Percentiles rank a stretch among this genome's conserved stretches.
Conservation (phyloP, 2,797 vertebrate species). For the Coilia nasus region DNA sequence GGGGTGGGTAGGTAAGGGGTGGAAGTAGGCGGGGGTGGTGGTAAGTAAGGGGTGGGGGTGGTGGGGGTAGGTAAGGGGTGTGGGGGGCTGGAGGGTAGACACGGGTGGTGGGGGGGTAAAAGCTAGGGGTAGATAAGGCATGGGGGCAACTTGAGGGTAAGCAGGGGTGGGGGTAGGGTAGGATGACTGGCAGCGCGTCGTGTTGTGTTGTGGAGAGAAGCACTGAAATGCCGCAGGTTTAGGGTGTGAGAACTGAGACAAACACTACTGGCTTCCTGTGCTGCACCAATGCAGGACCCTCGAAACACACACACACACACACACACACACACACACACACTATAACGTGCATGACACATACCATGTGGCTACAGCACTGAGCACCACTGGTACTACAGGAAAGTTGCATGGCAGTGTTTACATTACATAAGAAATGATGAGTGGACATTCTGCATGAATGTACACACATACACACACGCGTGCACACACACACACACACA, state of each 20-base stretch:
- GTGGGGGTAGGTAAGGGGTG: background rate
- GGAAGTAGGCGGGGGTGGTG: no score
- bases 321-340: background rate
- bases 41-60: no score
- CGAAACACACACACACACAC: background rate
- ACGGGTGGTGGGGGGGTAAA: background rate
- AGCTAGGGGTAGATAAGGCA: no score
- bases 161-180: background rate
- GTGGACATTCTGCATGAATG: background rate
- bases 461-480: constrained; percentile 12
- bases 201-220: background rate
- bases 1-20: no score
- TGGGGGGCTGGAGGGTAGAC: no score
- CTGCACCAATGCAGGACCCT: background rate
- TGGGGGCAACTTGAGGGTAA: no score
- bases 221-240: background rate
- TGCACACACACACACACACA: constrained; percentile 15
- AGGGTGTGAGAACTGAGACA: background rate
- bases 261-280: background rate
- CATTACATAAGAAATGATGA: background rate
- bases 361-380: background rate
- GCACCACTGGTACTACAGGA: background rate
- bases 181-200: background rate
- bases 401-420: background rate
- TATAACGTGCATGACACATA: background rate